Evolutionary conservation across 2,113 vertebrate species (phyloP).

Genomic region (Ictalurus punctatus): DNA sequence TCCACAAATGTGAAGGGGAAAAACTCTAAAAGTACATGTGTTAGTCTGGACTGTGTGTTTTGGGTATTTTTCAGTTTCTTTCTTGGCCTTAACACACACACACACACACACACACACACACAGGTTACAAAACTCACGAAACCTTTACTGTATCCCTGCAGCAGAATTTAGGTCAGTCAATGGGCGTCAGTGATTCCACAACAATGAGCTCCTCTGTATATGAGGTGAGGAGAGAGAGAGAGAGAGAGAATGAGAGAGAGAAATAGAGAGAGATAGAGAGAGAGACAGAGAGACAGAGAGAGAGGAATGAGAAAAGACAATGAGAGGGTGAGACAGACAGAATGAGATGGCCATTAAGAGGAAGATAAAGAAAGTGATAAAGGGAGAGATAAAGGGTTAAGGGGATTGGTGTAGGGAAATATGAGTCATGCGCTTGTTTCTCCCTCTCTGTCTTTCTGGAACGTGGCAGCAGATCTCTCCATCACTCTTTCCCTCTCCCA

Average conservation of each 20-base stretch:
- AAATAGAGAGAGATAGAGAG: neutral
- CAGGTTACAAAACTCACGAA: neutral
- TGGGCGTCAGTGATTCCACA: constrained; percentile 60
- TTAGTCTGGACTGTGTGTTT: neutral
- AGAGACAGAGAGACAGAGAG: neutral
- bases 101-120: constrained; percentile 17
- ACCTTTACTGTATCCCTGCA: constrained; percentile 63
- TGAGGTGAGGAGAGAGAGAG: neutral
- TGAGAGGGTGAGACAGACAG: neutral
- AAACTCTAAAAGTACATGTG: neutral
- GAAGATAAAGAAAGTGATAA: neutral
- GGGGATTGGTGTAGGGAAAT: neutral
- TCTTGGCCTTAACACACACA: neutral
- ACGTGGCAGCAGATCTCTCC: constrained; percentile 1
- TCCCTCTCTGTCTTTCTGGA: constrained; percentile 9
- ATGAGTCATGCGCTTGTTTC: constrained; percentile 33
- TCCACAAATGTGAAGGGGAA: neutral
- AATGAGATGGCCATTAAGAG: neutral
- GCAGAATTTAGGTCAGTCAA: constrained; percentile 73
- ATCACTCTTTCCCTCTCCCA: neutral
- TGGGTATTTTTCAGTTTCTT: neutral
- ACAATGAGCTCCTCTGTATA: constrained; percentile 60
- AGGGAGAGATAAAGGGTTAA: neutral
- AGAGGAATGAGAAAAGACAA: no score
- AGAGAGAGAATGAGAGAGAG: neutral